Evolutionary conservation across 2,113 vertebrate genomes (phyloP), one percentile per base, ranked within the genome.

Genomic region (Hirundichthys speculiger): DNA sequence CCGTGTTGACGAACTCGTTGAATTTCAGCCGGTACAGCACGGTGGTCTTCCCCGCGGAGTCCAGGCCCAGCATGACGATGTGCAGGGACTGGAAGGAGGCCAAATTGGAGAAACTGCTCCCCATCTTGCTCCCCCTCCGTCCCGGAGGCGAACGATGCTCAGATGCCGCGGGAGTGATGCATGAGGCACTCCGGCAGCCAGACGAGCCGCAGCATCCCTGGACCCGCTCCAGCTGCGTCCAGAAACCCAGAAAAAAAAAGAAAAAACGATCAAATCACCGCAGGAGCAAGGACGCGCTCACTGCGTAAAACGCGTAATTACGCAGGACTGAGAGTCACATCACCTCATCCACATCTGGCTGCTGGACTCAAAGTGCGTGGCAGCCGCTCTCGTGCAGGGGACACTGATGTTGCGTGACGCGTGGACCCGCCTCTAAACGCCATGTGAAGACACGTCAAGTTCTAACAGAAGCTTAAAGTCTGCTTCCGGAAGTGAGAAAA

Each of bases 1-100:
- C 96, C 0, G 96, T 98, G 91, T 98, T 98, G 74, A 98, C 96
- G 70, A 98, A 98, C 92, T 98, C 97, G 85, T 97, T 96, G 84
- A 98, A 97, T 92, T 98, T 97, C 40, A 98, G 87, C 56, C 96
- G 91, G 88, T 98, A 98, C 1, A 98, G 93, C 34, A 97, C 96
- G 1, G 97, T 98, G 82, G 97, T 98, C 82, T 98, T 98, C 6
- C 97, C 96, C 30, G 97, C 97, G 14, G 97, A 98, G 70, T 98
- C 97, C 92, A 98, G 86, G 42, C 97, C 97, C 56, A 98, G 91
- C 95, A 98, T 98, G 82, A 98, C 96, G 64, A 98, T 96, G 92
- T 98, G 96, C 86, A 98, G 78, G 27, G 96, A 96, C 92, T 97
- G 96, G 92, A 98, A 98, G 63, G 96, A 91, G 49, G 94, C 94